Evolutionary conservation across 64 coral and sea anemone genomes (phyloP).

Genomic region (Actinia equina): DNA sequence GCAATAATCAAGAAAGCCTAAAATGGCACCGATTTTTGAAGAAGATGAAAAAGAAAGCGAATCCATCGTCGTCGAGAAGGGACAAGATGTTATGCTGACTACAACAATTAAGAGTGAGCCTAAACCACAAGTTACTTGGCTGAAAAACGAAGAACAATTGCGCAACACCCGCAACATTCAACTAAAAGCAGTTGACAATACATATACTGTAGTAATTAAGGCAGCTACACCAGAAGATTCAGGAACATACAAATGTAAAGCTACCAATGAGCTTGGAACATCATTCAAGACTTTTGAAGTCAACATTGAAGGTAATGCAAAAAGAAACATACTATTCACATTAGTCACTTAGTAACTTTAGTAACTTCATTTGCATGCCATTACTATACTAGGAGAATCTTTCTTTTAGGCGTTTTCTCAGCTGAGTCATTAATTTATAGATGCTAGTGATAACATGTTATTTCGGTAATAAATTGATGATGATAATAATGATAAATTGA

Average conservation of each 20-base stretch:
- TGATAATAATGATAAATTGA: no score
- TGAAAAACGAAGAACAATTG: slow-evolving; percentile 51
- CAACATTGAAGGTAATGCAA: slow-evolving; percentile 58
- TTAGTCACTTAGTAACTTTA: no score
- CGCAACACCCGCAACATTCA: slow-evolving; percentile 27
- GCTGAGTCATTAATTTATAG: no score
- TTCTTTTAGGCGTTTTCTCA: no score
- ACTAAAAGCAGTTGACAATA: slow-evolving; percentile 10
- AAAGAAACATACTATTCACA: not conserved
- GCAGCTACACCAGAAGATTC: slow-evolving; percentile 51
- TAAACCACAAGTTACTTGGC: slow-evolving; percentile 54
- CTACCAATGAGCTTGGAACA: slow-evolving; percentile 62
- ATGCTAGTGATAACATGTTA: no score
- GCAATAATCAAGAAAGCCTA: not conserved
- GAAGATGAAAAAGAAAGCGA: slow-evolving; percentile 36
- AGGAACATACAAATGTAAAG: slow-evolving; percentile 74
- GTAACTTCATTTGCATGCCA: slow-evolving; percentile 1
- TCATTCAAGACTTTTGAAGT: slow-evolving; percentile 77
- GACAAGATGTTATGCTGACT: slow-evolving; percentile 51
- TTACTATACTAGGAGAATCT: slow-evolving; percentile 39
- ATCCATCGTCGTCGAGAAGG: slow-evolving; percentile 43
- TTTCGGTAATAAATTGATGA: no score
- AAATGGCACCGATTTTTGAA: slow-evolving; percentile 69
- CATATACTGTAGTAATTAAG: slow-evolving; percentile 44
- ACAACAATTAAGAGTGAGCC: slow-evolving; percentile 63